These are phyloP conservation scores for Diplolepis rosae DNA, from an alignment of 2,888 invertebrate species.

Conservation along the genomic window DNA sequence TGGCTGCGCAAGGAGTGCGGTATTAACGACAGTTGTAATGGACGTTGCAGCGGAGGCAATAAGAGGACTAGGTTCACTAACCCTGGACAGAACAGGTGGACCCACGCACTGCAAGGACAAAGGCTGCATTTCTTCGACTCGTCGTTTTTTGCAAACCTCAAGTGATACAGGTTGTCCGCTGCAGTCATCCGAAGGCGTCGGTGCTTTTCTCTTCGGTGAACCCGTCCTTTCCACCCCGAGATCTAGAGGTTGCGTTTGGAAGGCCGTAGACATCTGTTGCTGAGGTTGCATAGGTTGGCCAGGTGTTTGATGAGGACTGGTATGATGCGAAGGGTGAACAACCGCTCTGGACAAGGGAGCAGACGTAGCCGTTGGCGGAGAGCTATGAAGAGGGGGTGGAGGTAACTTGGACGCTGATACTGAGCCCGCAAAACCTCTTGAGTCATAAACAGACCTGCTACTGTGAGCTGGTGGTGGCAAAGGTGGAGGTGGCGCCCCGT, in stretches of 20 bases:
- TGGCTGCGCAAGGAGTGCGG: conserved; percentile 74
- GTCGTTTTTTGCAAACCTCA: conserved; percentile 79
- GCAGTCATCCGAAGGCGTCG: conserved; percentile 73
- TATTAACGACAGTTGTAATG: conserved; percentile 81
- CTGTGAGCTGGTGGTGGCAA: conserved; percentile 73
- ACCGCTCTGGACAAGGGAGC: conserved; percentile 68
- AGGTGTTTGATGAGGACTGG: conserved; percentile 49
- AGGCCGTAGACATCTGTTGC: conserved; percentile 60
- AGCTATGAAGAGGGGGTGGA: conserved; percentile 72
- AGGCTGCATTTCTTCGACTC: conserved; percentile 75
- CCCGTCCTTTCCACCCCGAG: conserved; percentile 78
- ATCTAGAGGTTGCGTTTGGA: conserved; percentile 87
- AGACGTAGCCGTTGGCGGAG: conserved; percentile 67
- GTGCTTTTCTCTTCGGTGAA: conserved; percentile 80
- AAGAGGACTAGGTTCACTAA: conserved; percentile 81
- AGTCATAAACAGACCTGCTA: conserved; percentile 74
- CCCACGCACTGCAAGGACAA: conserved; percentile 68
- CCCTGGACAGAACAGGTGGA: conserved; percentile 76
- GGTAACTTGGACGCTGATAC: conserved; percentile 64
- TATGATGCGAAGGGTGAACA: conserved; percentile 63
- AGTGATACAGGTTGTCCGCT: conserved; percentile 75
- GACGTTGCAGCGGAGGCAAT: conserved; percentile 82
- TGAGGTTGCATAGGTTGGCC: conserved; percentile 54
- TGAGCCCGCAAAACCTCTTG: conserved; percentile 62
- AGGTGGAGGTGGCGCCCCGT: conserved; percentile 74